Percentiles rank a stretch among this genome's conserved stretches.
Evolutionary conservation across 2,797 vertebrate genomes (phyloP).

Genomic region (Forpus xanthops): DNA sequence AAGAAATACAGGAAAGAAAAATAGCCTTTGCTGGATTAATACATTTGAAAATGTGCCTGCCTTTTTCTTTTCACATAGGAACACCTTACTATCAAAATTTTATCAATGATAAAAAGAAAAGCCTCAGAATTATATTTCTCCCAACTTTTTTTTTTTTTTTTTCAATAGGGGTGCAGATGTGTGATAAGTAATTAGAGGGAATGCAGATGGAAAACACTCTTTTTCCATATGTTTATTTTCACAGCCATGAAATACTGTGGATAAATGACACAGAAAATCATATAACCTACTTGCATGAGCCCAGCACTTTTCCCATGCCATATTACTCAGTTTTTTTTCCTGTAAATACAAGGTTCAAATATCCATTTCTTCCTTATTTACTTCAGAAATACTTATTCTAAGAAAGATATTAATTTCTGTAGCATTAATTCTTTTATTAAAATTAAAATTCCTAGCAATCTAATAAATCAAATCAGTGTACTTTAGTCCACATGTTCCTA

Average conservation of each 20-base stretch:
- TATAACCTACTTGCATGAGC: background rate
- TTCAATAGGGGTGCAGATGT: fast-evolving
- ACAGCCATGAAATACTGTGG: background rate
- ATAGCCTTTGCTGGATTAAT: background rate
- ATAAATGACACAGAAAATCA: background rate
- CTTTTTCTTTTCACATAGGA: background rate
- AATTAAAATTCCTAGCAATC: background rate
- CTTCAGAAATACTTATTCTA: background rate
- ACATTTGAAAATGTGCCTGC: background rate
- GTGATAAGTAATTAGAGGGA: background rate
- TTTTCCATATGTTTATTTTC: background rate
- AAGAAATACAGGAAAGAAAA: background rate
- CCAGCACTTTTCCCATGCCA: background rate
- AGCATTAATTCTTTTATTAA: background rate
- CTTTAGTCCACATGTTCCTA: background rate
- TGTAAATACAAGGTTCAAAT: background rate
- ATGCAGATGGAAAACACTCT: background rate
- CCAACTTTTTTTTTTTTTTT: background rate
- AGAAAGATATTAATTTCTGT: background rate
- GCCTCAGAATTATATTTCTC: fast-evolving
- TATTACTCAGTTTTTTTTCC: background rate
- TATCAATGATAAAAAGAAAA: background rate
- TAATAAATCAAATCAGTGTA: background rate
- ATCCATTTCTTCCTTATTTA: background rate
- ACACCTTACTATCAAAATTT: background rate